phyloP scores from a whole-genome alignment of 2,113 vertebrate species.

The Leucosticte australis region DNA sequence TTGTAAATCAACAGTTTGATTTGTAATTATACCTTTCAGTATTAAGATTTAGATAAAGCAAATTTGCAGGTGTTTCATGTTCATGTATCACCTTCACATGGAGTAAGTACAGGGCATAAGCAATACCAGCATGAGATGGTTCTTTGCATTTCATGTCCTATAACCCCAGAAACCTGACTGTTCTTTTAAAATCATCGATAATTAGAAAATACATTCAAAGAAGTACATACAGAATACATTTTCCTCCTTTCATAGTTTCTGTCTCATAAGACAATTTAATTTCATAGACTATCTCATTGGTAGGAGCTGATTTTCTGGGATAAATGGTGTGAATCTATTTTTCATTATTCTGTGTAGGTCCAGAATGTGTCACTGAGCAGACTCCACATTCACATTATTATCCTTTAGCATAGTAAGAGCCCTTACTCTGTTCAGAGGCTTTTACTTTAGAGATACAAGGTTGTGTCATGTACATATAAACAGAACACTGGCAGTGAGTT shows the following conservation, averaged over 20 bases:
- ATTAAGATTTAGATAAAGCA: not conserved
- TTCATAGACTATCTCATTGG: not conserved
- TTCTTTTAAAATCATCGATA: not conserved
- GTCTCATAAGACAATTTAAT: not conserved
- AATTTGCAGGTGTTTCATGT: not conserved
- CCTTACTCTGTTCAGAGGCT: not conserved
- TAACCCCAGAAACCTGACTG: not conserved
- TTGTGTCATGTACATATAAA: not conserved
- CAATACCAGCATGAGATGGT: not conserved
- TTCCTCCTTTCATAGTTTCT: not conserved
- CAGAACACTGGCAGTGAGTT: not conserved
- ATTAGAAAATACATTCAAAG: not conserved
- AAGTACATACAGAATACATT: not conserved
- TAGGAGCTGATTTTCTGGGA: not conserved
- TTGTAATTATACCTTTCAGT: not conserved
- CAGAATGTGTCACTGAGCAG: not conserved
- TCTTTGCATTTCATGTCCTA: not conserved
- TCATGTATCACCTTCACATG: not conserved
- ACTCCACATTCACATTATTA: not conserved
- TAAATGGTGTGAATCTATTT: not conserved
- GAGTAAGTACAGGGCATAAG: not conserved
- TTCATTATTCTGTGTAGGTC: not conserved
- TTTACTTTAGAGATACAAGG: not conserved
- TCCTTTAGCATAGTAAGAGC: not conserved
- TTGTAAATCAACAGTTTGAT: not conserved